Percentiles rank a stretch among this genome's conserved stretches.
These are phyloP conservation scores for Triplophysa yarkandensis DNA, from an alignment of 2,797 vertebrate species.

Conservation along the genomic window DNA sequence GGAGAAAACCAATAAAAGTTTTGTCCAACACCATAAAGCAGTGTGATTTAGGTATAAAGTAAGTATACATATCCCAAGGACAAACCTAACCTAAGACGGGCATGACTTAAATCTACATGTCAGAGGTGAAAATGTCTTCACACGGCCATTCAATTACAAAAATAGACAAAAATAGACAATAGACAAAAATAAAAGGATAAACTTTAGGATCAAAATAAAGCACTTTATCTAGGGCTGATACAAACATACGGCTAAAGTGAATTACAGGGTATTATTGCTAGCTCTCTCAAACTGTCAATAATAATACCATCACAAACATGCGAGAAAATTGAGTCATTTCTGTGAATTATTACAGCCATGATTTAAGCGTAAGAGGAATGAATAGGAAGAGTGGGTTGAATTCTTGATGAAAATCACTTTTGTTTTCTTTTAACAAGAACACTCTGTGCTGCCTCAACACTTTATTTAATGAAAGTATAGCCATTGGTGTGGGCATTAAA, in stretches of 20 bases:
- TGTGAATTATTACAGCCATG: not conserved
- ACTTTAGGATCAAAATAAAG: constrained; percentile 34
- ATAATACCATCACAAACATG: not conserved
- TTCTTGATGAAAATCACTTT: not conserved
- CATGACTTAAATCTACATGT: constrained; percentile 4
- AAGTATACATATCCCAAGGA: constrained; percentile 45
- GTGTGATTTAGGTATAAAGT: constrained; percentile 40
- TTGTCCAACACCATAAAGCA: constrained; percentile 62
- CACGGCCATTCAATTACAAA: constrained; percentile 8
- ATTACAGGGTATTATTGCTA: constrained; percentile 9
- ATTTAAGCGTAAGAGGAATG: not conserved
- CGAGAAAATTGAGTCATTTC: not conserved
- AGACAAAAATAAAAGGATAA: constrained; percentile 23
- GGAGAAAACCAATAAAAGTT: constrained; percentile 59
- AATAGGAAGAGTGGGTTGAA: not conserved
- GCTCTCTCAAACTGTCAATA: not conserved
- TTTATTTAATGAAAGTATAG: not conserved
- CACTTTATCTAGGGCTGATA: constrained; percentile 4
- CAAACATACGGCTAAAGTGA: constrained; percentile 22
- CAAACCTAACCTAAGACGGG: not conserved
- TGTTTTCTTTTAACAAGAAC: constrained; percentile 6
- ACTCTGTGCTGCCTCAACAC: not conserved
- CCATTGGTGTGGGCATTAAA: not conserved
- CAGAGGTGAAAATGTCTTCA: constrained; percentile 21
- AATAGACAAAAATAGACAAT: too few relatives aligned